Conservation (phyloP, 2,888 invertebrate genomes). For the Ptychoptera contaminata region DNA sequence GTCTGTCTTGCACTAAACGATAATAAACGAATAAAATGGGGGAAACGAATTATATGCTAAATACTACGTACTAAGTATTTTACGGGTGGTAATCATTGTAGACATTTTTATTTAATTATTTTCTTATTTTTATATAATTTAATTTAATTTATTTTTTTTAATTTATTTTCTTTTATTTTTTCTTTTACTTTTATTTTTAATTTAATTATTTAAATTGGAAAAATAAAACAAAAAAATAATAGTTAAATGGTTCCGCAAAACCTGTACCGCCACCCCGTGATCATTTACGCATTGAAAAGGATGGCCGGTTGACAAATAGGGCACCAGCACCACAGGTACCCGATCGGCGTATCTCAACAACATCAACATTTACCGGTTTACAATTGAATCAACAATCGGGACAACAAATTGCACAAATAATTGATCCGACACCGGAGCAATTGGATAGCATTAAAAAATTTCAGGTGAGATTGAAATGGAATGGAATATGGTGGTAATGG, state of each 20-base stretch:
- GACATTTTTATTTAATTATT: too few species aligned
- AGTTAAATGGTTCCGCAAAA: conserved; percentile 30
- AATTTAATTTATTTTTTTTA: too few species aligned
- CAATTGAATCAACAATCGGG: conserved; percentile 20
- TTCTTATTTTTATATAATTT: too few species aligned
- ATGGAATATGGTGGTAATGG: too few species aligned
- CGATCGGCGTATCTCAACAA: conserved; percentile 37
- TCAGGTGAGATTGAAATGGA: conserved; percentile 48
- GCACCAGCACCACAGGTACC: conserved; percentile 53
- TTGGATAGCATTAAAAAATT: conserved; percentile 84
- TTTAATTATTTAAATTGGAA: background rate
- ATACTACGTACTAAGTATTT: too few species aligned
- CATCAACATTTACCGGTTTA: conserved; percentile 34
- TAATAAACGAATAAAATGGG: too few species aligned
- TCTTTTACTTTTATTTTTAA: background rate
- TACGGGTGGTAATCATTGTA: too few species aligned
- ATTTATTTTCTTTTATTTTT: background rate
- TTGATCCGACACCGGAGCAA: conserved; percentile 68
- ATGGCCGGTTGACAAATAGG: conserved; percentile 43
- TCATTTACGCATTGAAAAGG: conserved; percentile 44
- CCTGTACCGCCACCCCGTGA: conserved; percentile 43
- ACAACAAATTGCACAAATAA: conserved; percentile 31
- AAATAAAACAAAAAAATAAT: background rate
- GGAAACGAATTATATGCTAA: too few species aligned
- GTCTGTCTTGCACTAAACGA: too few species aligned